Base-by-base conservation (phyloP, 2,888 invertebrate genomes). In the Sycophila texana region DNA sequence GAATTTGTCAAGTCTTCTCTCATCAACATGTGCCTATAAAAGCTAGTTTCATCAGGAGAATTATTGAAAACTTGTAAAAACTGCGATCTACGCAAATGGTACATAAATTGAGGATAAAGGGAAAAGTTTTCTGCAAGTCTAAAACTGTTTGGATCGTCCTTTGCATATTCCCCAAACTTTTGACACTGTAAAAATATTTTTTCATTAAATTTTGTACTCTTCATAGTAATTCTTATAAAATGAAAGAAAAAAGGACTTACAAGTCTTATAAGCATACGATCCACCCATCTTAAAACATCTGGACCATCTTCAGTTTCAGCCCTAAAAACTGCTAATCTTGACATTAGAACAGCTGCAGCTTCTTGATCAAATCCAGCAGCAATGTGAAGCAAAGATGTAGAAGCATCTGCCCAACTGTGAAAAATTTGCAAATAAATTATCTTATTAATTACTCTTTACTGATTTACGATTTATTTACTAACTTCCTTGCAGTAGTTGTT, bases 61-160 rank as follows among this genome's bases (percentile, higher is more conserved):
- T 99, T 99, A 92, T 99, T 99, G 92, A 99, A 99, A 65, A 99
- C 99, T 93, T 99, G 99, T 83, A 99, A 93, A 92, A 99, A 99
- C 92, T 99, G 99, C 39, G 99, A 99, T 84, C 99, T 94, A 61
- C 99, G 93, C 87, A 99, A 92, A 89, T 99, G 99, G 91, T 99
- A 99, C 99, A 99, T 99, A 91, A 99, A 99, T 91, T 99, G 99
- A 61, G 99, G 99, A 92, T 99, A 99, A 79, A 99, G 92, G 80
- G 98, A 97, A 92, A 99, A 99, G 92, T 98, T 99, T 89, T 99
- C 99, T 2, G 96, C 95, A 80, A 99, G 93, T 71, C 98, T 94
- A 92, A 99, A 99, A 84, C 98, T 98, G 89, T 96, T 96, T 18
- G 98, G 98, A 91, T 99, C 98, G 89, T 99, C 99, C 89, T 99